These are phyloP conservation scores for Cyphomyrmex costatus DNA, from an alignment of 1,140 invertebrate species.

Conservation along the genomic window DNA sequence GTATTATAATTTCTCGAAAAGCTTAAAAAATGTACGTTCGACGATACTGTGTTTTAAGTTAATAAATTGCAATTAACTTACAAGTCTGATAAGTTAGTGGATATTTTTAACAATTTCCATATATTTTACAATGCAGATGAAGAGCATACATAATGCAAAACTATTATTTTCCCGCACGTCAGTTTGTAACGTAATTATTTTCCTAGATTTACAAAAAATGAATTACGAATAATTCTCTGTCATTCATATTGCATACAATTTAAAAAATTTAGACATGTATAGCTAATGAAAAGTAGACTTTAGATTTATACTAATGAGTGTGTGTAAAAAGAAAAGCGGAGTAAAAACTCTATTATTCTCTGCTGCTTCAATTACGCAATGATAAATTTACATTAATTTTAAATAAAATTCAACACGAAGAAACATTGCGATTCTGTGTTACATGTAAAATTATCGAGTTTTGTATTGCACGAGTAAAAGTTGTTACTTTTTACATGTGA, in stretches of 20 bases:
- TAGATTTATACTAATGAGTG: not conserved
- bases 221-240: not conserved
- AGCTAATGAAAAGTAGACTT: not conserved
- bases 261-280: not conserved
- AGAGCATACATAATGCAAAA: not conserved
- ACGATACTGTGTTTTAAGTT: not conserved
- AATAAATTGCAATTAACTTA: conserved; percentile 11
- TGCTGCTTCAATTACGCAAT: not conserved
- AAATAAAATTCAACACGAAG: conserved; percentile 11
- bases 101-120: not conserved
- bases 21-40: not conserved
- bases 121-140: conserved; percentile 13
- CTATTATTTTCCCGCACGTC: not conserved
- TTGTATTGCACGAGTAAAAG: not conserved
- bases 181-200: conserved; percentile 7
- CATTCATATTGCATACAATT: not conserved
- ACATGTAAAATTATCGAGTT: conserved; percentile 3
- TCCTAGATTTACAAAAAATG: not conserved
- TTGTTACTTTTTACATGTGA: not conserved
- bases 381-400: conserved; percentile 26
- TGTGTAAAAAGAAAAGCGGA: not conserved
- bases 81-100: not conserved
- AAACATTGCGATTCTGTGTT: not conserved
- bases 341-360: not conserved
- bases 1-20: not conserved